These are phyloP conservation scores for Tetragonisca angustula DNA, from an alignment of 2,888 invertebrate species.

Conservation along the genomic window DNA sequence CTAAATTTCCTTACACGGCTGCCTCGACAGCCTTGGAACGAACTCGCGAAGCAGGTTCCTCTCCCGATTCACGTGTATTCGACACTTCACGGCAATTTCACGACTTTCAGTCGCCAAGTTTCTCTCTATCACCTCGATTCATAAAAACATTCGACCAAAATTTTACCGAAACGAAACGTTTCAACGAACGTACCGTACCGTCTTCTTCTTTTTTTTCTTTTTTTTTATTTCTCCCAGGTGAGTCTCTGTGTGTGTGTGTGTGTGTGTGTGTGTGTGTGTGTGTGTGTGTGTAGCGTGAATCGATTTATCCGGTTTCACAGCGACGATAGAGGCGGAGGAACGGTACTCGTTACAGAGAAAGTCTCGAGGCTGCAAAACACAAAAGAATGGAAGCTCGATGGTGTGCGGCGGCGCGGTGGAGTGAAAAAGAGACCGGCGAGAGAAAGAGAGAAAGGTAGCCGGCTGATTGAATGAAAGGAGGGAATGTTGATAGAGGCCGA, in stretches of 20 bases:
- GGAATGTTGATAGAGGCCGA: conserved; percentile 14
- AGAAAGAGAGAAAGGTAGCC: conserved; percentile 52
- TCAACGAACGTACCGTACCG: not conserved
- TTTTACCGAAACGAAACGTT: not conserved
- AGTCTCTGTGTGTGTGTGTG: no score
- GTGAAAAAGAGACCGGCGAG: not conserved
- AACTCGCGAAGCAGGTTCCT: not conserved
- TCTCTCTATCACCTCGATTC: not conserved
- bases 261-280: no score
- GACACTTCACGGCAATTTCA: not conserved
- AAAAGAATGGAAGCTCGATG: not conserved
- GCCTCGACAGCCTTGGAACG: not conserved
- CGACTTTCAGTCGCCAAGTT: not conserved
- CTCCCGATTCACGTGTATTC: not conserved
- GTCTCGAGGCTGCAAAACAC: conserved; percentile 65
- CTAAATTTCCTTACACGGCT: no score
- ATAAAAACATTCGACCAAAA: not conserved
- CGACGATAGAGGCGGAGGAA: conserved; percentile 62
- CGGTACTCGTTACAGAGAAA: conserved; percentile 83
- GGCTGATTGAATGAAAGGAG: conserved; percentile 26
- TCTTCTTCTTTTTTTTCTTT: no score
- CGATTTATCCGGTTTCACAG: not conserved
- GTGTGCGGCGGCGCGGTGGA: not conserved
- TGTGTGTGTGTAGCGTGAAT: not conserved
- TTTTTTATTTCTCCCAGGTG: no score